A percentile compares a stretch with the other conserved stretches of the same genome.
Conservation (phyloP, 2,113 vertebrate genomes). For the Candoia aspera region DNA sequence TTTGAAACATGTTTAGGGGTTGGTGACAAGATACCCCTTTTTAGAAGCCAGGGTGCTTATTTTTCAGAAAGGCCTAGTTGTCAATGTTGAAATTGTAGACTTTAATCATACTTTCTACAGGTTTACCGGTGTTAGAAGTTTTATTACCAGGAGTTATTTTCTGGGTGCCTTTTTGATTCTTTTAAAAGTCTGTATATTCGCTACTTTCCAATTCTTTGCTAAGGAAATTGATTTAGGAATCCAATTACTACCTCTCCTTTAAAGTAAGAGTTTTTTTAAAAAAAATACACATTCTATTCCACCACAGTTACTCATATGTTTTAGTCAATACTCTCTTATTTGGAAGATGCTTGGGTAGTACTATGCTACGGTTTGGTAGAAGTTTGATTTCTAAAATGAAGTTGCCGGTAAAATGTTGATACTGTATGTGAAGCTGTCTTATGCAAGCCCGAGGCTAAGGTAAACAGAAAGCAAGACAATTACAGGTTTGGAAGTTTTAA, state of each 20-base stretch:
- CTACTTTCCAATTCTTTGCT: not conserved
- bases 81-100: not conserved
- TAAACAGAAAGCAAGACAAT: not conserved
- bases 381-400: not conserved
- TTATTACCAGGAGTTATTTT: not conserved
- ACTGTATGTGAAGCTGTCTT: not conserved
- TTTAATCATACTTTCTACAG: not conserved
- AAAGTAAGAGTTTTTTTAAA: not conserved
- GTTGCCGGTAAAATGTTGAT: constrained; percentile 7
- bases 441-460: not conserved
- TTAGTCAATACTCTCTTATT: not conserved
- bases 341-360: not conserved
- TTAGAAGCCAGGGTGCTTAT: not conserved
- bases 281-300: not conserved
- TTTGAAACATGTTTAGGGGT: not conserved
- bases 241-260: not conserved
- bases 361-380: not conserved
- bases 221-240: not conserved
- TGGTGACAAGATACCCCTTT: not conserved
- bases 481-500: not conserved
- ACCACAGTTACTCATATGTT: not conserved
- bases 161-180: not conserved
- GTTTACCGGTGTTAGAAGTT: not conserved
- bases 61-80: not conserved
- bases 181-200: not conserved